Evolutionary conservation across 2,888 invertebrate genomes (phyloP), one percentile per base, ranked within the genome.

Genomic region (Limenitis camilla): DNA sequence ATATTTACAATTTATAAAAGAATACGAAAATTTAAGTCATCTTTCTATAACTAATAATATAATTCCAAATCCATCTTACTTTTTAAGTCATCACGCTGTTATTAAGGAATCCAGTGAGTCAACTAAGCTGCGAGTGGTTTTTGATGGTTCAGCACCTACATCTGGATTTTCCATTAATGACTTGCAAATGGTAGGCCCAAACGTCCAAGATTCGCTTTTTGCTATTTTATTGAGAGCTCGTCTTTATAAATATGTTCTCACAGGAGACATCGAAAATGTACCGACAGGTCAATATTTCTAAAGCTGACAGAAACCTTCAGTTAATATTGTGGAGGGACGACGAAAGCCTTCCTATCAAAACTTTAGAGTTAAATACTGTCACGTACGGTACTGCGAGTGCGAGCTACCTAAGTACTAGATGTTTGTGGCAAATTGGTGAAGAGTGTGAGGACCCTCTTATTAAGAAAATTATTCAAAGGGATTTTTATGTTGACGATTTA

Each of bases 121-220:
- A n/a, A n/a, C n/a, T n/a, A n/a, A n/a, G n/a, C n/a, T n/a, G n/a
- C n/a, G n/a, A n/a, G n/a, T n/a, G n/a, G 32, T 32, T 32, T 32
- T 32, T 32, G 32, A 32, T 9, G 32, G 32, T 9, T 32, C n/a
- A n/a, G n/a, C n/a, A n/a, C n/a, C n/a, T n/a, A n/a, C n/a, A n/a
- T n/a, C n/a, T n/a, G n/a, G n/a, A n/a, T n/a, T n/a, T n/a, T n/a
- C n/a, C n/a, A n/a, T n/a, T n/a, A n/a, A n/a, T n/a, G 58, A 58
- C 11, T 36, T 55, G 7, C 53, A 40, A 36, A 57, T 61, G 54
- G 61, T 65, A 39, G 69, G 68, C 6, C 66, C 67, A 0, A 59
- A 45, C 5, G 31, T 65, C 0, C 58, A 61, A 31, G 56, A 60
- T 19, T 52, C 51, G 36, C 48, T 55, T 31, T 56, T 59, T 32